These are phyloP conservation scores for Mungos mungo DNA, from an alignment of 2,113 vertebrate genomes.

Conservation along the genomic window DNA sequence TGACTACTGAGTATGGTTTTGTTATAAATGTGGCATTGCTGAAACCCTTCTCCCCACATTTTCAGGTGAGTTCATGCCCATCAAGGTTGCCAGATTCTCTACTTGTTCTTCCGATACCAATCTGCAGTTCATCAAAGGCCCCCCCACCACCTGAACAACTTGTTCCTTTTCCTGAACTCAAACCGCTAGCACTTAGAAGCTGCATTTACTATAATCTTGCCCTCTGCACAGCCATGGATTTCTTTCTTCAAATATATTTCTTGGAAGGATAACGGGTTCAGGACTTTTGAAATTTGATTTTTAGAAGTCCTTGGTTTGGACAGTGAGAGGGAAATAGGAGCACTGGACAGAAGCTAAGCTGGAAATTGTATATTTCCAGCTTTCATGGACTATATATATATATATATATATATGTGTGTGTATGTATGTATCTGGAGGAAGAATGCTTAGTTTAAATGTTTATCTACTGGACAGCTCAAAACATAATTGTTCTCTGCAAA, in stretches of 20 bases:
- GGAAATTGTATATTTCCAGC: conserved; percentile 37
- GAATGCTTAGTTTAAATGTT: conserved; percentile 2
- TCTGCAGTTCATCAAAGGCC: conserved; percentile 34
- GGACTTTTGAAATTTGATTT: conserved; percentile 43
- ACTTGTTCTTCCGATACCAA: neutral
- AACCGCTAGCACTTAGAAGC: conserved; percentile 30
- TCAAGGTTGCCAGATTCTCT: neutral
- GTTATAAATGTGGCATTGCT: neutral
- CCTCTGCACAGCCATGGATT: conserved; percentile 17
- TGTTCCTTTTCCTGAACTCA: conserved; percentile 22
- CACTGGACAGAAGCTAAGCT: neutral
- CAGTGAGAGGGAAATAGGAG: neutral
- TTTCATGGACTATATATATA: neutral
- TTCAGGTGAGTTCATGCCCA: neutral
- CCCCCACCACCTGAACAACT: neutral
- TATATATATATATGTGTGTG: neutral
- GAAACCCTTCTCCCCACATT: neutral
- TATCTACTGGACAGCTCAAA: neutral
- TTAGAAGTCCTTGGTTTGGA: conserved; percentile 46
- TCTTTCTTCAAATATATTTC: conserved; percentile 71
- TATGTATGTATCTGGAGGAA: neutral
- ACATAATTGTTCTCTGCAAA: conserved; percentile 1
- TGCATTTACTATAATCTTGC: conserved; percentile 34
- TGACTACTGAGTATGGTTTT: neutral
- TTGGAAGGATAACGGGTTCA: conserved; percentile 50